Evolutionary conservation across 2,888 invertebrate genomes (phyloP), one percentile per base, ranked within the genome.

Genomic region (Caenorhabditis sp.): DNA sequence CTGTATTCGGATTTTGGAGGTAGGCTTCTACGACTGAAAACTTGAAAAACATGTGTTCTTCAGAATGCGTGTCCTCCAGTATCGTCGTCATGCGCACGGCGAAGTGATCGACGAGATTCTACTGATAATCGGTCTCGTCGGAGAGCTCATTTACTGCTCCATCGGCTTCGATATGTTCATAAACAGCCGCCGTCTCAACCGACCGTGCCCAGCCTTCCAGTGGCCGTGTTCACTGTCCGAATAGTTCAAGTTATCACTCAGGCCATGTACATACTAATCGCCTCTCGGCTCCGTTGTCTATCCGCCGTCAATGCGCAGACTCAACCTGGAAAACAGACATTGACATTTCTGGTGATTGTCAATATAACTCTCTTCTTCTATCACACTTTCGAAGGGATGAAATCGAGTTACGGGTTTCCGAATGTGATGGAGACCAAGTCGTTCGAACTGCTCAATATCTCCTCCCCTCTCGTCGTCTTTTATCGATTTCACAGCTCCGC

Each of bases 71-170:
- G 53, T 71, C 7, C 78, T 87, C n/a, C 83, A 87, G 55, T 87
- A 86, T 56, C 73, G 83, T n/a, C 70, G 79, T 13, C 82, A 82
- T 15, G 72, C 84, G 2, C 85, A 84, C 46, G 84, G 85, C 3
- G 87, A 87, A 76, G 81, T 85, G 8, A 78, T 87, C 41, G 87
- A 87, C 53, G 87, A 87, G 56, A 85, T 87, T 46, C 72, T 87
- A 9, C 73, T 87, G 8, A 77, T 85, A 52, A 82, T 87, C 41
- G 87, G 87, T 0, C 62, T 88, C 7, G 71, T 85, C 24, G 87
- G 87, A 17, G 87, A 87, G 58, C 37, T 87, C 24, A 59, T 86
- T 15, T 86, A 86, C 58, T 83, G 85, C 50, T 63, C 65, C 20
- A 66, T 80, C 9, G 80, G 76, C 11, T 76, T 82, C 37, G 82